Evolutionary conservation across 2,888 invertebrate genomes (phyloP), one percentile per base, ranked within the genome.

Genomic region (Rhodophaea formosa): DNA sequence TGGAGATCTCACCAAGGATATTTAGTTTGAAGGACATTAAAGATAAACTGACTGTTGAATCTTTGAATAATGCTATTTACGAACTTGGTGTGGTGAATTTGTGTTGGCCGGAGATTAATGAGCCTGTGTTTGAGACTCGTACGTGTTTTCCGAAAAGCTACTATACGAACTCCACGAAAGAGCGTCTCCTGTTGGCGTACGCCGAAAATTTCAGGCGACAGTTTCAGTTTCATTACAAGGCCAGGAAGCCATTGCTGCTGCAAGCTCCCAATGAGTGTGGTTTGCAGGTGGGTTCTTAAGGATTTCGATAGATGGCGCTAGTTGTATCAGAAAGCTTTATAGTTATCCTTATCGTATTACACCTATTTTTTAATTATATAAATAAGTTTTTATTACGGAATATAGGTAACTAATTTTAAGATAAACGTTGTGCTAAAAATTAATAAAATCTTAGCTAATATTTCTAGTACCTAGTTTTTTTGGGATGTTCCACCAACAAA

Each of bases 161-260:
- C 74, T 93, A 93, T 58, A 93, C 89, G 1, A 93, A 95, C 66
- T 93, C 88, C 14, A 84, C 93, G 16, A 96, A 96, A 75, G 96
- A 97, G 78, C 93, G 94, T 53, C 77, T 95, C 12, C 74, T 96
- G 8, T 79, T 96, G 47, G 91, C 95, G 56, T 95, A 95, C 70
- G 94, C 95, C 0, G 96, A 96, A 80, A 96, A 96, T 79, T 96
- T 96, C 75, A 92, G 96, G 14, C 91, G 92, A 54, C 96, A 96
- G 71, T 95, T 93, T 81, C 83, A 88, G 57, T 83, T 90, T 56
- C 85, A 91, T 53, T 94, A 92, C 79, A 68, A 67, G 0, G 79
- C 92, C 30, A 91, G 95, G 53, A 93, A 93, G 62, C 95, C 95
- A 0, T 73, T 96, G 56, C 88, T 96, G 45, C 77, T 97, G 56